Conservation (phyloP, 2,888 invertebrate species). For the Chloroclystis v-ata region DNA sequence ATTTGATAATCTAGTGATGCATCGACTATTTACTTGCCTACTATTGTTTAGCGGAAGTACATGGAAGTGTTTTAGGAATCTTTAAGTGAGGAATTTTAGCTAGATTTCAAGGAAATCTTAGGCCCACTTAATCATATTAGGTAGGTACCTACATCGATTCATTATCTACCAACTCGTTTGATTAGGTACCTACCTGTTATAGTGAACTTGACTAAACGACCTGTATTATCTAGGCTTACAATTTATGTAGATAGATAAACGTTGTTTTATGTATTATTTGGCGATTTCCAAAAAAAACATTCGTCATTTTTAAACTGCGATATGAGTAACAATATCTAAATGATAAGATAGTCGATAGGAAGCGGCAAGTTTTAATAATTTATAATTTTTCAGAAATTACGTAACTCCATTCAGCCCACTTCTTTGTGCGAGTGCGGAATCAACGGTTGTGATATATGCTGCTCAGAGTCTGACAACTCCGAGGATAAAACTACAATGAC, state of each 20-base stretch:
- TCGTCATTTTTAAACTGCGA: conserved; percentile 9
- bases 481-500: conserved; percentile 66
- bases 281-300: conserved; percentile 14
- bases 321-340: conserved; percentile 5
- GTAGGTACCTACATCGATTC: background rate
- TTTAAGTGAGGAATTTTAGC: background rate
- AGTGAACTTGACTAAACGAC: no score
- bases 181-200: background rate
- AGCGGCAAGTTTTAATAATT: conserved; percentile 5
- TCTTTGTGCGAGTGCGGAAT: conserved; percentile 86
- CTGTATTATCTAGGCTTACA: background rate
- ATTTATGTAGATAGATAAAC: no score
- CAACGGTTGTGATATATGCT: conserved; percentile 84
- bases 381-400: conserved; percentile 81
- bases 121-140: background rate
- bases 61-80: no score
- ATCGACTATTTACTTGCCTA: background rate
- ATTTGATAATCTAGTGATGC: conserved; percentile 1
- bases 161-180: background rate
- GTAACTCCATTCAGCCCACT: conserved; percentile 84
- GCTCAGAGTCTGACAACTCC: conserved; percentile 64
- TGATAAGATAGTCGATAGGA: conserved; percentile 14
- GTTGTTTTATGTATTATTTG: background rate
- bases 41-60: background rate
- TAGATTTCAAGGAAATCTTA: background rate